phyloP scores from a whole-genome alignment of 2,113 vertebrate genomes.

The Halcyon malimbica region DNA sequence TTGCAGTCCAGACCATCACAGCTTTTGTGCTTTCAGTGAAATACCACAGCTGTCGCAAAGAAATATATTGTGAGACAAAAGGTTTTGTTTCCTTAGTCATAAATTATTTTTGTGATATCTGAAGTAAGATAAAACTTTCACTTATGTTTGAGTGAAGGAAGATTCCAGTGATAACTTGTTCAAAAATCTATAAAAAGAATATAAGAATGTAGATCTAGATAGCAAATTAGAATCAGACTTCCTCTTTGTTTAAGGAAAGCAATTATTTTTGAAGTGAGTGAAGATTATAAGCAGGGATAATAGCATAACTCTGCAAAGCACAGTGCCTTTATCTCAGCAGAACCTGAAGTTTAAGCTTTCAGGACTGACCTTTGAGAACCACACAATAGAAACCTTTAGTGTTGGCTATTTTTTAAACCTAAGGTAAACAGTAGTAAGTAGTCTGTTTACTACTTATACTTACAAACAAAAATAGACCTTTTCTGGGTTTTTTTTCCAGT shows the following conservation, averaged over 20 bases:
- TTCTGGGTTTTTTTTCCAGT: neutral
- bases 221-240: slow-evolving; percentile 85
- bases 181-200: slow-evolving; percentile 86
- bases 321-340: slow-evolving; percentile 57
- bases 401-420: slow-evolving; percentile 29
- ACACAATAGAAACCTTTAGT: slow-evolving; percentile 15
- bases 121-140: slow-evolving; percentile 86
- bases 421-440: neutral
- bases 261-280: slow-evolving; percentile 75
- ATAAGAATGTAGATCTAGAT: slow-evolving; percentile 84
- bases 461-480: neutral
- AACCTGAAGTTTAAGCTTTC: slow-evolving; percentile 75
- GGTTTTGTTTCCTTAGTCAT: slow-evolving; percentile 83
- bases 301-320: slow-evolving; percentile 74
- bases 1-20: slow-evolving; percentile 86
- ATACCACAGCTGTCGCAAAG: slow-evolving; percentile 90
- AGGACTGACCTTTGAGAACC: slow-evolving; percentile 69
- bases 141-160: slow-evolving; percentile 84
- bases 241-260: slow-evolving; percentile 79
- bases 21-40: slow-evolving; percentile 85
- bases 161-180: slow-evolving; percentile 81
- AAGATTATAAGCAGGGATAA: slow-evolving; percentile 80
- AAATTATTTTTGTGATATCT: slow-evolving; percentile 84
- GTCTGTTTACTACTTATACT: neutral
- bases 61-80: slow-evolving; percentile 86